These are phyloP conservation scores for Acanthosepion esculentum DNA, from an alignment of 2,888 invertebrate genomes.

Conservation along the genomic window DNA sequence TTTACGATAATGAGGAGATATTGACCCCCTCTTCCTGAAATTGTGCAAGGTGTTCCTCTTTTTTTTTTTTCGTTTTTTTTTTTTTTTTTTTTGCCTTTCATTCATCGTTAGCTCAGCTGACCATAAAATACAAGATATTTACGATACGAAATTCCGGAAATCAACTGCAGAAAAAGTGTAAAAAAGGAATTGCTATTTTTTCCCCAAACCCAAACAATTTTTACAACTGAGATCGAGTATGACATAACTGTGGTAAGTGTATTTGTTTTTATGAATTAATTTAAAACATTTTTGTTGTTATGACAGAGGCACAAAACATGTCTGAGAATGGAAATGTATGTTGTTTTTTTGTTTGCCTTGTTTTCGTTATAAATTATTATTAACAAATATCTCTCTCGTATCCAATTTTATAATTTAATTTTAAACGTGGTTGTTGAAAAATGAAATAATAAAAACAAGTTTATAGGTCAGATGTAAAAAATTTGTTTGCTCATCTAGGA, in stretches of 20 bases:
- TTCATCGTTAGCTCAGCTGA: neutral
- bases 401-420: too few species aligned
- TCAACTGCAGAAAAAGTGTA: neutral
- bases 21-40: neutral
- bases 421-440: too few species aligned
- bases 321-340: too few species aligned
- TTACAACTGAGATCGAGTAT: neutral
- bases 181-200: neutral
- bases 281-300: too few species aligned
- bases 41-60: neutral
- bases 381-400: too few species aligned
- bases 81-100: neutral
- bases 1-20: too few species aligned
- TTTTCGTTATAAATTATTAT: too few species aligned
- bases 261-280: neutral
- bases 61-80: neutral
- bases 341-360: too few species aligned
- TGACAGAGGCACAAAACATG: too few species aligned
- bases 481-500: too few species aligned
- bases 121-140: neutral
- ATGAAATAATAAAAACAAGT: too few species aligned
- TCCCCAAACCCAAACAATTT: neutral
- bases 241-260: neutral
- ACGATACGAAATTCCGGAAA: neutral
- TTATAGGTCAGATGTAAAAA: too few species aligned